Evolutionary conservation across 2,113 vertebrate genomes (phyloP).

Genomic region (Alexandromys fortis): DNA sequence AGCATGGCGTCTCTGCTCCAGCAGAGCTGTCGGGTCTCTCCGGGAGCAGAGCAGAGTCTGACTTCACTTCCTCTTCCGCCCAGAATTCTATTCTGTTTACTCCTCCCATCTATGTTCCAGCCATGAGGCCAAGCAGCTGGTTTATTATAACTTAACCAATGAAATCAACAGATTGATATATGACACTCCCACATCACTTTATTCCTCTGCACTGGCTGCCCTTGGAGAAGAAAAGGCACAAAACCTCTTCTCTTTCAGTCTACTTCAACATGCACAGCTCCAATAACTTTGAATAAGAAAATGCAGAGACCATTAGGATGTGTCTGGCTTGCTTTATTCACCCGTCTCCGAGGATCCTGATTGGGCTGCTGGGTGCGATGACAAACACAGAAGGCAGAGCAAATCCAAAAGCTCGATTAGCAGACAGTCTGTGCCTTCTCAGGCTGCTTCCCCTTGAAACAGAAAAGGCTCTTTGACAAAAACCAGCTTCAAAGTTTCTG

Average conservation of each 20-base stretch:
- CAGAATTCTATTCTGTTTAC: too few species aligned
- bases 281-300: background rate
- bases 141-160: too few species aligned
- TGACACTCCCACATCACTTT: too few species aligned
- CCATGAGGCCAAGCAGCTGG: too few species aligned
- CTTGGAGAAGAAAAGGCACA: conserved; percentile 29
- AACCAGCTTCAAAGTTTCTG: background rate
- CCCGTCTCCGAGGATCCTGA: background rate
- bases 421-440: background rate
- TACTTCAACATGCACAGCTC: background rate
- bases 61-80: too few species aligned
- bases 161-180: too few species aligned
- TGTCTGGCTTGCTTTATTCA: background rate
- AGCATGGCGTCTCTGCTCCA: too few species aligned
- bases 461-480: background rate
- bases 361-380: background rate
- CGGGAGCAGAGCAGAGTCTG: too few species aligned
- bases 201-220: background rate
- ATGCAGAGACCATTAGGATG: background rate
- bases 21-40: too few species aligned
- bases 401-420: background rate
- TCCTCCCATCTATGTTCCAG: too few species aligned
- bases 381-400: too few species aligned
- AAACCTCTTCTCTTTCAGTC: background rate
- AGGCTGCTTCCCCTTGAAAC: background rate